These are phyloP conservation scores for Alviniconcha strummeri DNA, from an alignment of 2,888 invertebrate genomes.

Conservation along the genomic window DNA sequence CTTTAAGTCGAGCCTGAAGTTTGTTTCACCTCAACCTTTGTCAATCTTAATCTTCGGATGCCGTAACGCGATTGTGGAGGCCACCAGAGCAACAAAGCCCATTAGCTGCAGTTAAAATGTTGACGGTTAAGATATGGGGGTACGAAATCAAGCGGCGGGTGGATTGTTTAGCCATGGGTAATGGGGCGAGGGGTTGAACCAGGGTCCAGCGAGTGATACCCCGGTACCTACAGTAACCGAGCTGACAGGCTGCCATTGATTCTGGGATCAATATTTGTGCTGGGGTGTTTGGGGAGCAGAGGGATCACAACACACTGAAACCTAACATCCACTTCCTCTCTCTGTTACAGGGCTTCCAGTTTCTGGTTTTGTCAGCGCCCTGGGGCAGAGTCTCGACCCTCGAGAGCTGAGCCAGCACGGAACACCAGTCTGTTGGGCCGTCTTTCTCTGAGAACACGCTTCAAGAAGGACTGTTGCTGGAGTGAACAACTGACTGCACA, in stretches of 20 bases:
- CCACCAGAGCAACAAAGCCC: neutral
- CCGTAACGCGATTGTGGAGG: neutral
- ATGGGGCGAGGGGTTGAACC: slow-evolving; percentile 12
- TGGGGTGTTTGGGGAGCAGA: slow-evolving; percentile 14
- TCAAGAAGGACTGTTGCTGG: neutral
- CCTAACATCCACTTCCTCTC: neutral
- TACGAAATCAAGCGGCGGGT: neutral
- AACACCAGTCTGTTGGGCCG: neutral
- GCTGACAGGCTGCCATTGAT: neutral
- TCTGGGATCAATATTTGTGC: neutral
- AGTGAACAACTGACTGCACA: neutral
- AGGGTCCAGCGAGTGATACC: slow-evolving; percentile 18
- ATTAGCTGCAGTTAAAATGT: slow-evolving; percentile 9
- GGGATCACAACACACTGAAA: slow-evolving; percentile 14
- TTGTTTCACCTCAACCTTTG: neutral
- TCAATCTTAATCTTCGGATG: neutral
- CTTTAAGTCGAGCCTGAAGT: neutral
- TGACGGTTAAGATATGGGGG: slow-evolving; percentile 9
- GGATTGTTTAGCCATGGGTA: slow-evolving; percentile 20
- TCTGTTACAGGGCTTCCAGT: slow-evolving; percentile 26
- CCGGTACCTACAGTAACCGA: neutral
- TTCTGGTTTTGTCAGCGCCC: no score
- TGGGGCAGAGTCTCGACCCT: neutral
- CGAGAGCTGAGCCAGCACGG: neutral
- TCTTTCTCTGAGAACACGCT: neutral